A percentile compares a stretch with the other conserved stretches of the same genome.
Evolutionary conservation across 2,888 invertebrate genomes (phyloP).

Genomic region (Mantis religiosa): DNA sequence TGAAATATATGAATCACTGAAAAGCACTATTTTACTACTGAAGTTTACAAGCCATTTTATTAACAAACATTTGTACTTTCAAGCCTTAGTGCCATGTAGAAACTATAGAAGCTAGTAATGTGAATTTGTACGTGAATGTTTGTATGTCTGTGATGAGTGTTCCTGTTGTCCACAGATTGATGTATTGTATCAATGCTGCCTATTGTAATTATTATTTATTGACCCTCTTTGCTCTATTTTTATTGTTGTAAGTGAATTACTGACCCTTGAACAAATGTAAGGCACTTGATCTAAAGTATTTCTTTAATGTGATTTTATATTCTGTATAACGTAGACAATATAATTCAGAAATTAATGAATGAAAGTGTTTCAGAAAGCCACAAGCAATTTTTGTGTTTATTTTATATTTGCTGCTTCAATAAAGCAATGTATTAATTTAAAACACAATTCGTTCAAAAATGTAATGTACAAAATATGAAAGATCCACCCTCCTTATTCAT

Average conservation of each 20-base stretch:
- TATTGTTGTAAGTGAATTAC: background rate
- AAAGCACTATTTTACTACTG: background rate
- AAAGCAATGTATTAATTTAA: background rate
- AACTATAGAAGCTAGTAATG: background rate
- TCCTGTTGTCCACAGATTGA: constrained; percentile 4
- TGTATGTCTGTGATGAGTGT: constrained; percentile 4
- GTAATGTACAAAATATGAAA: background rate
- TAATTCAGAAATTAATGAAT: background rate
- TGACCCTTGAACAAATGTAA: background rate
- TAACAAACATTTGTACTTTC: background rate
- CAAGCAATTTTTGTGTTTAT: background rate
- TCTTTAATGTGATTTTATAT: background rate
- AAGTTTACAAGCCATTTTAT: background rate
- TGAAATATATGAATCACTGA: background rate
- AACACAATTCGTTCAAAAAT: background rate
- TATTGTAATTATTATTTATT: constrained; percentile 16
- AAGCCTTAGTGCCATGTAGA: background rate
- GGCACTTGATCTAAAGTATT: background rate
- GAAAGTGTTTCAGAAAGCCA: background rate
- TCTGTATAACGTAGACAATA: background rate
- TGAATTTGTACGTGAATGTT: background rate
- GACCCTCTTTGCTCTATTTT: background rate
- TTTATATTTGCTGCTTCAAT: background rate
- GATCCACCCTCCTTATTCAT: background rate
- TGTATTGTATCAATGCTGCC: background rate